These are phyloP conservation scores for Toxotes chatareus DNA, from an alignment of 2,113 vertebrate species.

Conservation along the genomic window DNA sequence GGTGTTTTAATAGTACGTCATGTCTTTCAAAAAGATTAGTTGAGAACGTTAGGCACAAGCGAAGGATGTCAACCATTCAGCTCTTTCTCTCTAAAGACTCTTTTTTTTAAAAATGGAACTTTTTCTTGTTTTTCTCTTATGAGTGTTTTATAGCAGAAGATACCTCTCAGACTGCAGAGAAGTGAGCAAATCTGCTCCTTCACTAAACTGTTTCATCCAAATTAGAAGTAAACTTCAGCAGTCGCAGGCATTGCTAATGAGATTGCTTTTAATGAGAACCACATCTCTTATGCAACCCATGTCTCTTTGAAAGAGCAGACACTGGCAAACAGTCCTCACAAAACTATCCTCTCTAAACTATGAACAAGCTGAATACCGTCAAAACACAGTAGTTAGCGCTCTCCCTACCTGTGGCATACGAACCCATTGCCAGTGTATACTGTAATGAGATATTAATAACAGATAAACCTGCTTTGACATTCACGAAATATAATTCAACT, in stretches of 20 bases:
- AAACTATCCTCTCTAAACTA: background rate
- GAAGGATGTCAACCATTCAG: background rate
- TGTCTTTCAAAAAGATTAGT: slow-evolving; percentile 30
- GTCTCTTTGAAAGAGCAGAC: background rate
- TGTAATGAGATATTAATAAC: background rate
- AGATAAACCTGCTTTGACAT: background rate
- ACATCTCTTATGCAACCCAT: background rate
- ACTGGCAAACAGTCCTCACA: background rate
- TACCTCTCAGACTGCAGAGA: background rate
- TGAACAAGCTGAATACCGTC: background rate
- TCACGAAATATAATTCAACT: slow-evolving; percentile 13
- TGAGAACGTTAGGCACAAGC: background rate
- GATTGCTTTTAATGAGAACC: background rate
- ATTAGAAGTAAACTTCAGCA: background rate
- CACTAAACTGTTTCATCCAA: too few relatives aligned
- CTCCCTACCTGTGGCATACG: too few relatives aligned
- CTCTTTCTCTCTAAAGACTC: background rate
- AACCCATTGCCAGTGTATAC: too few relatives aligned
- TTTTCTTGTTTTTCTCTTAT: background rate
- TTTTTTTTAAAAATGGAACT: background rate
- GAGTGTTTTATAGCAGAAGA: background rate
- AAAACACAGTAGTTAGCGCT: background rate
- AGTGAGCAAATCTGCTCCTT: background rate
- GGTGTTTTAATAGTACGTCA: slow-evolving; percentile 19
- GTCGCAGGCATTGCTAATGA: background rate